Base-by-base conservation (phyloP, 1,140 invertebrate genomes). In the Drosophila equinoxialis region DNA sequence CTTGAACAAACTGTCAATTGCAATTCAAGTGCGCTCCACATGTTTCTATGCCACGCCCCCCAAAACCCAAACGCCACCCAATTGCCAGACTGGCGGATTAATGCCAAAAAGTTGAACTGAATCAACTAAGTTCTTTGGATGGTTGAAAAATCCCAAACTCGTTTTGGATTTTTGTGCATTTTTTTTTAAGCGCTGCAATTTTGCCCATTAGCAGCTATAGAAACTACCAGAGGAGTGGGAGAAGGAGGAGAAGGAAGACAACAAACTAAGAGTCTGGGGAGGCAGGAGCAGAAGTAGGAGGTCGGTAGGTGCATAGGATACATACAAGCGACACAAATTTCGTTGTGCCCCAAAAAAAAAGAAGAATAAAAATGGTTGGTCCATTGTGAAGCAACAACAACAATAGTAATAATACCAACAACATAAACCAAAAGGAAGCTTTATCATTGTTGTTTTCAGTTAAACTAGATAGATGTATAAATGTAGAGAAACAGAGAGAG, bases 241-340 rank as follows among this genome's bases (percentile, higher is more conserved):
- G 3, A 0, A 30, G 20, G 41, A 6, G 3, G 41, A 35, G 2
- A 8, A 37, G 8, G 35, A 37, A 30, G 5, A 30, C 30, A 30
- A 30, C 30, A 11, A 42, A n/a, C n/a, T 45, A 14, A 45, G 42
- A 45, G 42, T 30, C 30, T 14, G 14, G 45, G 17, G 1, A 6
- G 45, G 30, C 30, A 17, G 10, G 7, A 23, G 45, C 8, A 26
- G 26, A 3, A 10, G 3, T 17, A 35, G 42, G n/a, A 23, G 63
- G 20, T 1, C 6, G 11, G 6, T 30, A 33, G 51, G 64, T 51
- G 69, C 57, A 72, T 55, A 67, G 65, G 74, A 89, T 81, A 89
- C 80, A 84, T 58, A 89, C 80, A 65, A 75, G 58, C 72, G 79
- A 76, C 71, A 84, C 74, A 84, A 71, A 78, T 89, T 51, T 51